phyloP scores from a whole-genome alignment of 2,888 invertebrate genomes.

The Nemurella pictetii region DNA sequence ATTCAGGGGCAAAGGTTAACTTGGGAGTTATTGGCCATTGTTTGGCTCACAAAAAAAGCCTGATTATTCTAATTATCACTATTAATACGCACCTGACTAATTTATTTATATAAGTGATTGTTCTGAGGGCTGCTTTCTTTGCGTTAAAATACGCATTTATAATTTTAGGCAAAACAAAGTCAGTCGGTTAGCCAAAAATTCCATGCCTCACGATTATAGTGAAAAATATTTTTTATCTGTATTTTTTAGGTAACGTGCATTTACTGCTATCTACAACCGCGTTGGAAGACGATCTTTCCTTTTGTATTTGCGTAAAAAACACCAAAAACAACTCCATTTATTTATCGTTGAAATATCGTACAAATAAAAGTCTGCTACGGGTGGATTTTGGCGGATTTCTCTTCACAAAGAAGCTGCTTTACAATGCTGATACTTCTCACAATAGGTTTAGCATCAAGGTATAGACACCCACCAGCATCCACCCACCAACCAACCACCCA shows the following conservation, averaged over 20 bases:
- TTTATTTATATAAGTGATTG: too few relatives aligned
- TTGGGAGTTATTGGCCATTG: not conserved
- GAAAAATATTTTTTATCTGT: not conserved
- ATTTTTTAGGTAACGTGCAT: not conserved
- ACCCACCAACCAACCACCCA: not conserved
- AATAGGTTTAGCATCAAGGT: slow-evolving; percentile 24
- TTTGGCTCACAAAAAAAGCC: too few relatives aligned
- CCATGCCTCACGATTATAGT: too few relatives aligned
- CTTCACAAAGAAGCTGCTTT: slow-evolving; percentile 11
- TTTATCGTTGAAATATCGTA: not conserved
- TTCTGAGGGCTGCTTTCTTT: too few relatives aligned
- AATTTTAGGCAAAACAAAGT: too few relatives aligned
- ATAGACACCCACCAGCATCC: too few relatives aligned
- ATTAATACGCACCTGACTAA: too few relatives aligned
- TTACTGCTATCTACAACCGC: not conserved
- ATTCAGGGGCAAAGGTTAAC: not conserved
- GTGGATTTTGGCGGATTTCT: slow-evolving; percentile 11
- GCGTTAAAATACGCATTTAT: too few relatives aligned
- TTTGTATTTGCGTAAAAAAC: not conserved
- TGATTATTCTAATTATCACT: too few relatives aligned
- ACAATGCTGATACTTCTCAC: slow-evolving; percentile 11
- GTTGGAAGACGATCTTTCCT: not conserved
- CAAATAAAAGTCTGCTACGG: not conserved
- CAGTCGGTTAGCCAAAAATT: too few relatives aligned
- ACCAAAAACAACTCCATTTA: not conserved